phyloP scores from a whole-genome alignment of 2,113 vertebrate genomes.

The Syngnathus typhle region DNA sequence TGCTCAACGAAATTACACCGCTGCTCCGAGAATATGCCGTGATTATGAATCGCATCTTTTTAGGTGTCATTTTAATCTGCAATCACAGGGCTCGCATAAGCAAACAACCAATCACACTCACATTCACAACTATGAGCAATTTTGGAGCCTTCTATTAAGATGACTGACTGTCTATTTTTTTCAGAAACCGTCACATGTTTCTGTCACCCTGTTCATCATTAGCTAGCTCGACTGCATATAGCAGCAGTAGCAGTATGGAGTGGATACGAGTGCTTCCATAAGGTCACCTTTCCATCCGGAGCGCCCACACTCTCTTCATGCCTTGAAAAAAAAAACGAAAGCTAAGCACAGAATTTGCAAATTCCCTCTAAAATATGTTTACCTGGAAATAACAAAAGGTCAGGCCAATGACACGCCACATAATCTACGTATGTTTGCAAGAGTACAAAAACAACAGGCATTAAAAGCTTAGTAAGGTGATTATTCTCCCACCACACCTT shows the following conservation, averaged over 20 bases:
- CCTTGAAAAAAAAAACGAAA: background rate
- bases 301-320: background rate
- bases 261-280: slow-evolving; percentile 15
- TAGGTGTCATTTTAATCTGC: background rate
- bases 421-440: slow-evolving; percentile 30
- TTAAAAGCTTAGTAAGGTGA: slow-evolving; percentile 26
- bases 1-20: background rate
- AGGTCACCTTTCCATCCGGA: slow-evolving; percentile 1
- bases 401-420: slow-evolving; percentile 33
- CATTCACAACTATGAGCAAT: background rate
- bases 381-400: slow-evolving; percentile 11
- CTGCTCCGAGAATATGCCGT: background rate
- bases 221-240: slow-evolving; percentile 23
- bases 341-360: background rate
- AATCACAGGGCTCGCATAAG: background rate
- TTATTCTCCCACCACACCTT: slow-evolving; percentile 36
- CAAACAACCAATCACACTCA: slow-evolving; percentile 1
- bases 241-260: background rate
- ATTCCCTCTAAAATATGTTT: slow-evolving; percentile 29
- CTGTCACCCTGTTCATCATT: slow-evolving; percentile 48
- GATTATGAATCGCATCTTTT: slow-evolving; percentile 1
- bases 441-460: slow-evolving; percentile 16
- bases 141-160: background rate
- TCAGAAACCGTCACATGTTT: slow-evolving; percentile 24
- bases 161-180: slow-evolving; percentile 47